These are phyloP conservation scores for Philotrypesis tridentata DNA, from an alignment of 1,140 invertebrate genomes.

Conservation along the genomic window DNA sequence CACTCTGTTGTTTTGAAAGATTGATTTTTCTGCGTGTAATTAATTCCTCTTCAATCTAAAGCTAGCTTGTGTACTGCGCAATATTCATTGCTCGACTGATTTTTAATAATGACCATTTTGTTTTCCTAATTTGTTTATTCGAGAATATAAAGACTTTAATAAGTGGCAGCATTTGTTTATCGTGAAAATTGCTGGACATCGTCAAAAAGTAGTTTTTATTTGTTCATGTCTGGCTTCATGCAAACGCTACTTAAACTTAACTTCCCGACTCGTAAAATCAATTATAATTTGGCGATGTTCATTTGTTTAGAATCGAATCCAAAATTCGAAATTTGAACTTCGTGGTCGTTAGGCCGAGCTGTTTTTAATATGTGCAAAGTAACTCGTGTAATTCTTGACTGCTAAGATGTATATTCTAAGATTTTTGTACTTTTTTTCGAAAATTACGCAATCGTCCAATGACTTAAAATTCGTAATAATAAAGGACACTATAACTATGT, in stretches of 20 bases:
- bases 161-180: background rate
- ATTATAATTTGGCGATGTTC: background rate
- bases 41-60: background rate
- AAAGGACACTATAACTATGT: background rate
- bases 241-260: background rate
- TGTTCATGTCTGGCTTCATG: background rate
- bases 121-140: background rate
- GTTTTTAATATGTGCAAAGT: conserved; percentile 19
- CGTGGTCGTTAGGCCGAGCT: background rate
- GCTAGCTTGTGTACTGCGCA: background rate
- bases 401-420: conserved; percentile 22
- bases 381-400: conserved; percentile 19
- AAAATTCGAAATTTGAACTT: background rate
- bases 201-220: background rate
- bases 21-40: conserved; percentile 38
- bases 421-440: conserved; percentile 21
- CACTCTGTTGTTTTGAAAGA: conserved; percentile 43
- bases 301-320: conserved; percentile 4
- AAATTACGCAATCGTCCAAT: conserved; percentile 21
- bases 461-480: conserved; percentile 2
- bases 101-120: background rate
- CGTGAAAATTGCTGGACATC: conserved; percentile 4
- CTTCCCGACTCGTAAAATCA: background rate
- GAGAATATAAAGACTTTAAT: conserved; percentile 17
- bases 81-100: conserved; percentile 18